Conservation (phyloP, 1,140 invertebrate genomes). For the Brachionus sp. region DNA sequence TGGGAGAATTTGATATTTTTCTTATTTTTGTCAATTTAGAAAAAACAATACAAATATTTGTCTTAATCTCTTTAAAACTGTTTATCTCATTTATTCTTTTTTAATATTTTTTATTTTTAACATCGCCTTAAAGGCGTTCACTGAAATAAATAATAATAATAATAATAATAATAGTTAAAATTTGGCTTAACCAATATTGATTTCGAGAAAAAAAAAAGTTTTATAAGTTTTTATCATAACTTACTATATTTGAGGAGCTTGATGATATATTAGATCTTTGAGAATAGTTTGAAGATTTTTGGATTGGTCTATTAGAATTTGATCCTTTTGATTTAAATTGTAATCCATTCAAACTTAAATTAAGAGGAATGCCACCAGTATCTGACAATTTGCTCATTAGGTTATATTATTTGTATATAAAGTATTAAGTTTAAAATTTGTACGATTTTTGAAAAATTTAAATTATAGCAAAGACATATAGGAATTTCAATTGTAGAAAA, state of each 20-base stretch:
- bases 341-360: conserved; percentile 14
- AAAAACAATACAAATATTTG: no score
- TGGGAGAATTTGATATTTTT: no score
- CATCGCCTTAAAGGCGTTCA: no score
- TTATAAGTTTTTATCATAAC: neutral
- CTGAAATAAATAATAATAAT: no score
- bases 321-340: neutral
- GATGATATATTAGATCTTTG: neutral
- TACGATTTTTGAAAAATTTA: neutral
- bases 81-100: no score
- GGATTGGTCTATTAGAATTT: neutral
- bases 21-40: no score
- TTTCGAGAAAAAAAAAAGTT: neutral
- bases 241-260: conserved; percentile 10
- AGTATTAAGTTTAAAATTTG: neutral
- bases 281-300: conserved; percentile 15
- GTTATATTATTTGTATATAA: neutral
- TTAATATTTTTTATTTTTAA: no score
- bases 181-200: no score
- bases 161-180: no score
- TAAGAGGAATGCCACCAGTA: neutral
- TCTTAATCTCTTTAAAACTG: no score
- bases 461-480: neutral
- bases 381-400: conserved; percentile 8
- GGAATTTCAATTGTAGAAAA: neutral